Evolutionary conservation across 2,888 invertebrate species (phyloP).

Genomic region (Cyrtodaria siliqua): DNA sequence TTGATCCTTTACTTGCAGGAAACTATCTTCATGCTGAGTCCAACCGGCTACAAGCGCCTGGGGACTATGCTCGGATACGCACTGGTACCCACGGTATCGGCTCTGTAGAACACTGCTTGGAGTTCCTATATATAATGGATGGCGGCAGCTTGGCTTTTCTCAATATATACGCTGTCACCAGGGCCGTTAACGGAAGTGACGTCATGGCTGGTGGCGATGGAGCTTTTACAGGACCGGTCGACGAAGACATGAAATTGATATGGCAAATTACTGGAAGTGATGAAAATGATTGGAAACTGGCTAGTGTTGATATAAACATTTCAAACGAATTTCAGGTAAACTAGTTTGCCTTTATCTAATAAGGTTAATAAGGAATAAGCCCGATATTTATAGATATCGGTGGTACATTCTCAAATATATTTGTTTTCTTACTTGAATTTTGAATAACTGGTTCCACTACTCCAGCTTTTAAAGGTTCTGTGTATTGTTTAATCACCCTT

Average conservation of each 20-base stretch:
- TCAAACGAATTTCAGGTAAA: conserved; percentile 39
- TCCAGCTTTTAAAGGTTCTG: too few relatives aligned
- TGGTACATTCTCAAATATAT: too few relatives aligned
- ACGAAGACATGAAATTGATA: conserved; percentile 2
- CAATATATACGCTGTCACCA: conserved; percentile 25
- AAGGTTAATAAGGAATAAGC: too few relatives aligned
- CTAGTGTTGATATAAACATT: neutral
- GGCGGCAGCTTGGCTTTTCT: conserved; percentile 35
- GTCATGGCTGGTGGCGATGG: neutral
- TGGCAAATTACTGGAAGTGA: conserved; percentile 21
- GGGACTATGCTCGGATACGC: conserved; percentile 38
- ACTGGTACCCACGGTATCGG: neutral
- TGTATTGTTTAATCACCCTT: too few relatives aligned
- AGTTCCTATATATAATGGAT: conserved; percentile 42
- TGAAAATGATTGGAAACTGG: conserved; percentile 6
- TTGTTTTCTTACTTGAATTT: too few relatives aligned
- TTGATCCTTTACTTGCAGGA: conserved; percentile 41
- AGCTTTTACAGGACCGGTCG: neutral
- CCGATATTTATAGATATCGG: too few relatives aligned
- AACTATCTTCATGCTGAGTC: conserved; percentile 54
- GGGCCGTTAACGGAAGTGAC: neutral
- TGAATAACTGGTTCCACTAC: too few relatives aligned
- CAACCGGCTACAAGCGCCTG: conserved; percentile 39
- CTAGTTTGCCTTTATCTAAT: too few relatives aligned
- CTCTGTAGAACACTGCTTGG: conserved; percentile 20